A percentile compares a stretch with the other conserved stretches of the same genome.
These are phyloP conservation scores for Drosophila ambigua DNA, from an alignment of 1,140 invertebrate genomes.

Conservation along the genomic window DNA sequence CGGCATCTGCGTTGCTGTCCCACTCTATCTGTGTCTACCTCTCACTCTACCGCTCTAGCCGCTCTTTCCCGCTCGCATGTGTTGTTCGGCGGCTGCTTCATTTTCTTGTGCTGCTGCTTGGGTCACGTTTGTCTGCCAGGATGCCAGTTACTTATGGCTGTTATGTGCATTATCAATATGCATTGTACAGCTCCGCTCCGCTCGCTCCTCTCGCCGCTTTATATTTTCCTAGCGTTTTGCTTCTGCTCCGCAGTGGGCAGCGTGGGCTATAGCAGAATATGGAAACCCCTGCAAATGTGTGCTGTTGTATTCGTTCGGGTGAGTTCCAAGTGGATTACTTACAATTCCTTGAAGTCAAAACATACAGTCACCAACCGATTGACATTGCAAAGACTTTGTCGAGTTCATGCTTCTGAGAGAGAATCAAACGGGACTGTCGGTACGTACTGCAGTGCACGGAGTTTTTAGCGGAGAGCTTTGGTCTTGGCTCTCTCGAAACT, in stretches of 20 bases:
- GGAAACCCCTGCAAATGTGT: no score
- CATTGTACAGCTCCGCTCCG: conserved; percentile 55
- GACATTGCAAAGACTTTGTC: no score
- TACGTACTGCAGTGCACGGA: no score
- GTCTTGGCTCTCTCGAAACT: no score
- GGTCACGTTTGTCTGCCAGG: conserved; percentile 77
- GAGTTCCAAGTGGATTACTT: no score
- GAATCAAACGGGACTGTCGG: no score
- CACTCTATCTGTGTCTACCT: not conserved
- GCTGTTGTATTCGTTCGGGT: no score
- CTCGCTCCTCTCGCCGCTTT: conserved; percentile 41
- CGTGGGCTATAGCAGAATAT: conserved; percentile 9
- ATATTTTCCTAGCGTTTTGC: conserved; percentile 60
- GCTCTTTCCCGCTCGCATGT: not conserved
- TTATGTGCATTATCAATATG: conserved; percentile 81
- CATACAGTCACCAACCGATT: no score
- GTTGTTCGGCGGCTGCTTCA: conserved; percentile 1
- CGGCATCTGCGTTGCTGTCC: conserved; percentile 7
- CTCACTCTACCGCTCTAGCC: not conserved
- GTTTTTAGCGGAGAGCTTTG: no score
- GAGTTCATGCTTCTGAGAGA: no score
- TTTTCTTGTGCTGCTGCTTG: conserved; percentile 32
- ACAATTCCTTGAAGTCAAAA: no score
- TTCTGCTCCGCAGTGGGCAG: conserved; percentile 18
- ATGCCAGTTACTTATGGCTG: conserved; percentile 76